phyloP scores from a whole-genome alignment of 2,113 vertebrate genomes.

The Aegypius monachus region DNA sequence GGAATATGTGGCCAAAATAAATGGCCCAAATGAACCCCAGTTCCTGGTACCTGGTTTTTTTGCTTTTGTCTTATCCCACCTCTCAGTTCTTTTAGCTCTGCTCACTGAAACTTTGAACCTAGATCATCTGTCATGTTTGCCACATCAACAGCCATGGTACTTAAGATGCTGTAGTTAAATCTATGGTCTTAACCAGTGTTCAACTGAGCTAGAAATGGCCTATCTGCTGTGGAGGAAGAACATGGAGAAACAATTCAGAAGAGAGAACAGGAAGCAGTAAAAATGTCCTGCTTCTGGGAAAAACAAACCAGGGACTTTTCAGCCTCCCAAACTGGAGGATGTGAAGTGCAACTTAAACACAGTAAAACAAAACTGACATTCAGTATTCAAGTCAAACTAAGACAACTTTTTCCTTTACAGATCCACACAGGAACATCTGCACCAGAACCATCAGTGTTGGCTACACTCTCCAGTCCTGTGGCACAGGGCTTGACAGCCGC shows the following conservation, averaged over 20 bases:
- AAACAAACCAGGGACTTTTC: background rate
- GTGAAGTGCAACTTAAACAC: background rate
- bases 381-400: background rate
- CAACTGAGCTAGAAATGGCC: background rate
- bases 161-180: background rate
- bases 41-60: background rate
- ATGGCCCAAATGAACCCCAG: background rate
- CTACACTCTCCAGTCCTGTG: slow-evolving; percentile 25
- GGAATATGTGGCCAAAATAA: background rate
- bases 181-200: background rate
- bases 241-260: background rate
- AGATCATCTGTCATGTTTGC: background rate
- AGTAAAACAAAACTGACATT: background rate
- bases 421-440: background rate
- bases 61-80: background rate
- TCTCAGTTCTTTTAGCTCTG: background rate
- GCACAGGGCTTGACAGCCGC: slow-evolving; percentile 40
- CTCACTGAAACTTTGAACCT: background rate
- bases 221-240: background rate
- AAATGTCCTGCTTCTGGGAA: background rate
- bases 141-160: background rate
- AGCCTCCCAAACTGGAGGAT: background rate
- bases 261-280: background rate
- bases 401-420: slow-evolving; percentile 43
- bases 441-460: background rate